Conservation (phyloP, 2,797 vertebrate species). For the Kryptolebias ocellatus region DNA sequence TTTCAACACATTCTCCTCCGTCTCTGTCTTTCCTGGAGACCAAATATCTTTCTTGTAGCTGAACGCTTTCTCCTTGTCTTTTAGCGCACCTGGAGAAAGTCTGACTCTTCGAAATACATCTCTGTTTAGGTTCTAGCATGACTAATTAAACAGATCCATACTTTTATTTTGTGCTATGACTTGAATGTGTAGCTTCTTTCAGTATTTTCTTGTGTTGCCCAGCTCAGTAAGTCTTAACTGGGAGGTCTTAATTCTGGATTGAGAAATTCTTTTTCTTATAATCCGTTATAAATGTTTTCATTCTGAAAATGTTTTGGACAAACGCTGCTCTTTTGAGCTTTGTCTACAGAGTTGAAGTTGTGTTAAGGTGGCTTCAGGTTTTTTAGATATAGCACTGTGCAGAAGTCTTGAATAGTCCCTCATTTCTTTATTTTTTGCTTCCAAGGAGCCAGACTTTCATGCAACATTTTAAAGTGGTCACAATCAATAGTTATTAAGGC, state of each 20-base stretch:
- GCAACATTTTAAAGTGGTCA: no score
- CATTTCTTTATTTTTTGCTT: no score
- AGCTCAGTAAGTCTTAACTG: background rate
- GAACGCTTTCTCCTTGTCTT: background rate
- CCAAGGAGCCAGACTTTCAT: no score
- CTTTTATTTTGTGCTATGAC: no score
- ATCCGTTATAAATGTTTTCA: background rate
- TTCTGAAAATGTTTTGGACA: background rate
- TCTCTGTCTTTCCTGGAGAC: background rate
- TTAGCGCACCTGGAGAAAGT: background rate
- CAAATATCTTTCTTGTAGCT: background rate
- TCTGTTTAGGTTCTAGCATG: background rate
- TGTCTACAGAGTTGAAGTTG: no score
- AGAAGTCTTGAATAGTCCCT: background rate
- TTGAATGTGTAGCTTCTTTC: no score
- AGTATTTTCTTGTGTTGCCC: no score
- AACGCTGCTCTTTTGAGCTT: background rate
- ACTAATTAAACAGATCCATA: no score
- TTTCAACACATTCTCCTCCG: slow-evolving; percentile 2
- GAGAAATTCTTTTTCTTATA: background rate
- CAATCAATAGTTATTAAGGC: no score
- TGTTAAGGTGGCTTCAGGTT: no score
- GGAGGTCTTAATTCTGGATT: background rate
- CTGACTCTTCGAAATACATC: background rate
- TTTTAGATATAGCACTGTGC: background rate